Conservation (phyloP, 2,113 vertebrate genomes). For the Nothoprocta perdicaria region DNA sequence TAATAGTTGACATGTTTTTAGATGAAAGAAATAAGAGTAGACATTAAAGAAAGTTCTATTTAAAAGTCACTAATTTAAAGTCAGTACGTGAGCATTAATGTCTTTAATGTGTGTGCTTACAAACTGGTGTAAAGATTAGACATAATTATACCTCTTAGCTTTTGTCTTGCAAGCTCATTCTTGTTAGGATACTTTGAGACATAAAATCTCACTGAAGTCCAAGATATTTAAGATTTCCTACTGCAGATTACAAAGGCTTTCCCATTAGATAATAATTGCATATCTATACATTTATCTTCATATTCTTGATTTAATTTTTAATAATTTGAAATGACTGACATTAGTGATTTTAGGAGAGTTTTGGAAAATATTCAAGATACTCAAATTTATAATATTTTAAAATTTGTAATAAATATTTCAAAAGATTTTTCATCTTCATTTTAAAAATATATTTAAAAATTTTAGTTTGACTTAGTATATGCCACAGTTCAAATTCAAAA, state of each 20-base stretch:
- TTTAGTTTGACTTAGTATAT: not conserved
- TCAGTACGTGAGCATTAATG: not conserved
- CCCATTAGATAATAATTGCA: not conserved
- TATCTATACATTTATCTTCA: not conserved
- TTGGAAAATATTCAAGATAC: not conserved
- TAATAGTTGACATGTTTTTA: conserved; percentile 12
- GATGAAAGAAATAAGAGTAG: not conserved
- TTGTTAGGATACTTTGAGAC: not conserved
- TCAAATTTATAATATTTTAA: not conserved
- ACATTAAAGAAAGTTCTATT: not conserved
- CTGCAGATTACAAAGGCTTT: not conserved
- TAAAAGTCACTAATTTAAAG: not conserved
- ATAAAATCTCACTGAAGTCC: not conserved
- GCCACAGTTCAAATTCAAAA: not conserved
- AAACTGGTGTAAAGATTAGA: not conserved
- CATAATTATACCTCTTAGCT: not conserved
- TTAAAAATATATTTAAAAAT: not conserved
- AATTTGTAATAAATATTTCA: not conserved
- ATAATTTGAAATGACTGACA: not conserved
- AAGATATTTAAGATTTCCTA: fast-evolving
- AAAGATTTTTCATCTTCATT: not conserved
- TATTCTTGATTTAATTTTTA: not conserved
- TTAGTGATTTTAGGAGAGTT: not conserved
- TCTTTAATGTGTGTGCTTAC: not conserved
- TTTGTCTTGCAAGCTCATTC: not conserved